Conservation (phyloP, 1,140 invertebrate genomes). For the Lepidostoma basale region DNA sequence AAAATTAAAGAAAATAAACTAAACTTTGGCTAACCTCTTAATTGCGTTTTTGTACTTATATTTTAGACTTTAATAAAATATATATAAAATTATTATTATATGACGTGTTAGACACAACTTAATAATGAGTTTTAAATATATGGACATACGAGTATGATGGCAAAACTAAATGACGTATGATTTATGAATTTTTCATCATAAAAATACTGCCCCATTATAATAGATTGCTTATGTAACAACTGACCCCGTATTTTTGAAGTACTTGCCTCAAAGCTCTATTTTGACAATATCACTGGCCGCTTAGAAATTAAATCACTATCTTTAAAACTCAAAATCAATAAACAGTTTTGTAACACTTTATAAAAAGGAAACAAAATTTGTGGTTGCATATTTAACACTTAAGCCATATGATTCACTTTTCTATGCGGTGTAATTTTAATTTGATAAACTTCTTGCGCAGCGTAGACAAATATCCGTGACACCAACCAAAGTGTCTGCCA, state of each 20-base stretch:
- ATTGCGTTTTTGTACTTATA: no score
- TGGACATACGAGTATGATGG: no score
- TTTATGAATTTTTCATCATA: no score
- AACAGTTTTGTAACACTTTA: not conserved
- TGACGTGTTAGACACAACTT: no score
- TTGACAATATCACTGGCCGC: not conserved
- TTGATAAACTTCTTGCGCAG: not conserved
- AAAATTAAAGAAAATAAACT: no score
- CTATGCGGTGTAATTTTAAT: not conserved
- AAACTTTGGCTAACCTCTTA: no score
- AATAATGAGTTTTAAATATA: no score
- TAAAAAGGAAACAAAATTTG: not conserved
- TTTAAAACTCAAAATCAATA: not conserved
- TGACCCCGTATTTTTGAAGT: not conserved
- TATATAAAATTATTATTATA: no score
- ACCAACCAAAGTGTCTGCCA: conserved; percentile 33
- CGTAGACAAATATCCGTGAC: conserved; percentile 34
- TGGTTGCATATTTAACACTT: not conserved
- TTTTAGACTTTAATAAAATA: no score
- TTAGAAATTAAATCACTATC: not conserved
- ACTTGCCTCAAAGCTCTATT: not conserved
- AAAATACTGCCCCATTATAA: no score
- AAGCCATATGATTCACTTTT: not conserved
- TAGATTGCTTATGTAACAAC: no score
- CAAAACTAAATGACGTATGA: no score